Percentiles rank a stretch among this genome's conserved stretches.
Conservation (phyloP, 2,113 vertebrate genomes). For the Eudyptes chrysolophus region DNA sequence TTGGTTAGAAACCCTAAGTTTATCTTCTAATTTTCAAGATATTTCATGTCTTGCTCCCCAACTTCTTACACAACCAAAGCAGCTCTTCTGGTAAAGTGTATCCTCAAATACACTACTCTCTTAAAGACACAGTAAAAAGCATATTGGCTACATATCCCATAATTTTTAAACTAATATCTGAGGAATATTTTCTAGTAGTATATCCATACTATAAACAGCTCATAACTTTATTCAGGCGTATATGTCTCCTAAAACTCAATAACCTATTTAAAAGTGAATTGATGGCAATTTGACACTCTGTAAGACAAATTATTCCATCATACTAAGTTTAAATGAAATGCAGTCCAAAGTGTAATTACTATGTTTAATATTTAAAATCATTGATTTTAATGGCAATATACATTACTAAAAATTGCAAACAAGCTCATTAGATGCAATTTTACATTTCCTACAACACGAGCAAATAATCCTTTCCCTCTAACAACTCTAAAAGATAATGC, state of each 20-base stretch:
- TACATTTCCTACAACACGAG: neutral
- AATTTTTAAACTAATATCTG: neutral
- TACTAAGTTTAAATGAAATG: neutral
- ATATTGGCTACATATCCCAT: neutral
- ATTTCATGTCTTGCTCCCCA: neutral
- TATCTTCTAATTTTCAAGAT: neutral
- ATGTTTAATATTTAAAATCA: conserved; percentile 6
- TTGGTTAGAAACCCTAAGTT: neutral
- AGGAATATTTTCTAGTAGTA: neutral
- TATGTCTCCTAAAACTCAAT: neutral
- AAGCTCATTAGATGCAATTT: neutral
- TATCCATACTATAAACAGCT: neutral
- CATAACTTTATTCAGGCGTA: neutral
- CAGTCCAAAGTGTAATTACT: neutral
- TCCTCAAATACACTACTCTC: neutral
- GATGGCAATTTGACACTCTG: neutral
- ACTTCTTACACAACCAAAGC: neutral
- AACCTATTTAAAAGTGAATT: neutral
- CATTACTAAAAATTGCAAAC: neutral
- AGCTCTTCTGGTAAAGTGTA: neutral
- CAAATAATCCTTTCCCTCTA: neutral
- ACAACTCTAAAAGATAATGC: neutral
- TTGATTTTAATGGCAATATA: neutral
- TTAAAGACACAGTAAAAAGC: neutral
- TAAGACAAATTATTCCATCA: neutral